Evolutionary conservation across 2,113 vertebrate genomes (phyloP), one percentile per base, ranked within the genome.

Genomic region (Columbina picui): DNA sequence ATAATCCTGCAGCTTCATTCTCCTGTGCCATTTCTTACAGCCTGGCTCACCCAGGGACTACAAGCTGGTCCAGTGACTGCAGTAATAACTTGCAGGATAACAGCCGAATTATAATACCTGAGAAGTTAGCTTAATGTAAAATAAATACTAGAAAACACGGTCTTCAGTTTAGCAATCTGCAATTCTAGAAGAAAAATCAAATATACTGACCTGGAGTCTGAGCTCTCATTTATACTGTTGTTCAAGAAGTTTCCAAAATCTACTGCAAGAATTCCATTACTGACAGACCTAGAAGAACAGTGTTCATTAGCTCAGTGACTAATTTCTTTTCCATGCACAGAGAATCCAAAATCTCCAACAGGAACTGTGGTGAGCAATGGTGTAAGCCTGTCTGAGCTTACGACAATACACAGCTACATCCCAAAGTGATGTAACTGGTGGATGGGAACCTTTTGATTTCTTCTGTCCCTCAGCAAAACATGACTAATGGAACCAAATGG

Each of bases 231-330:
- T 68, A 98, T 96, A 65, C 97, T 98, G 75, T 94, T 98, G 85
- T 97, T 98, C 34, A 99, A 96, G 78, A 98, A 97, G 94, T 97
- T 97, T 83, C 98, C 98, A 95, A 99, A 98, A 91, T 99, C 97
- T 67, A 99, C 71, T 10, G 98, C 98, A 89, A 99, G 85, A 60
- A 99, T 94, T 47, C 98, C 98, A 49, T 98, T 98, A 87, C 94
- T 97, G 71, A 98, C 91, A 76, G 97, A 98, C 95, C 99, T 99
- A 95, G 29, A 87, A 83, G 19, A 85, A 81, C 2, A 86, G 22
- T 21, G 38, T 61, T 84, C 10, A 53, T 91, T 57, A 71, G 10
- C 25, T 63, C 36, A 43, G 60, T 49, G 38, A 87, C 12, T 32
- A 22, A 57, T 77, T 34, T 57, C 6, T 59, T 57, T 68, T 53